A percentile compares a stretch with the other conserved stretches of the same genome.
Evolutionary conservation across 1,140 invertebrate species (phyloP).

Genomic region (Meloidogyne exigua): DNA sequence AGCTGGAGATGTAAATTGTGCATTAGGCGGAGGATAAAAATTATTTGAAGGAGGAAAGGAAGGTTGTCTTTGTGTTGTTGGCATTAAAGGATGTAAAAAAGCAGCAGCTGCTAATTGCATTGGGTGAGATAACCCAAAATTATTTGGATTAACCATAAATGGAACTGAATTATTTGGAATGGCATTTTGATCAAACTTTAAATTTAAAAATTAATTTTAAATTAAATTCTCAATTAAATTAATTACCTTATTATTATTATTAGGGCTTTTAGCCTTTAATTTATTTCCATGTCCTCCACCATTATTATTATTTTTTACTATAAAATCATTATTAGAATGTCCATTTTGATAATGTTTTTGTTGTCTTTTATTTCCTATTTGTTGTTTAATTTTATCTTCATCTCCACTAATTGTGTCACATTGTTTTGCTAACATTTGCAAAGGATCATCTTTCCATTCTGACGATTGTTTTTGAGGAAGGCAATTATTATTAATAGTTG

Average conservation of each 20-base stretch:
- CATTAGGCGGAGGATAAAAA: constrained; percentile 1
- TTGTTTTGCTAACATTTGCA: constrained; percentile 27
- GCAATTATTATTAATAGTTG: neutral
- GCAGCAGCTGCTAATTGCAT: neutral
- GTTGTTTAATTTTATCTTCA: constrained; percentile 3
- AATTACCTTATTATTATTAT: too few species aligned
- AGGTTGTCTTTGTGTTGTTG: neutral
- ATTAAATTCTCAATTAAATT: neutral
- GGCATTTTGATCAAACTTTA: neutral
- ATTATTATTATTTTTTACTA: neutral
- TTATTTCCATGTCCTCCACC: neutral
- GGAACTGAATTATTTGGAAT: neutral
- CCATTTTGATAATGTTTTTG: neutral
- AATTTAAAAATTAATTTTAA: neutral
- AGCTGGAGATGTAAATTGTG: neutral
- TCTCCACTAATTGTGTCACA: constrained; percentile 28
- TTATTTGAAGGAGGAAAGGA: neutral
- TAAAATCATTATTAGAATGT: neutral
- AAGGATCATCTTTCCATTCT: constrained; percentile 23
- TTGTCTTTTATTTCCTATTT: constrained; percentile 9
- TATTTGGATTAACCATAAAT: neutral
- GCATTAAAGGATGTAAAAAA: constrained; percentile 9
- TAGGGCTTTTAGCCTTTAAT: constrained; percentile 18
- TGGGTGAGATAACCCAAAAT: neutral
- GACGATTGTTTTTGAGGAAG: neutral